Percentiles rank a stretch among this genome's conserved stretches.
Evolutionary conservation across 2,113 vertebrate species (phyloP).

Genomic region (Sander lucioperca): DNA sequence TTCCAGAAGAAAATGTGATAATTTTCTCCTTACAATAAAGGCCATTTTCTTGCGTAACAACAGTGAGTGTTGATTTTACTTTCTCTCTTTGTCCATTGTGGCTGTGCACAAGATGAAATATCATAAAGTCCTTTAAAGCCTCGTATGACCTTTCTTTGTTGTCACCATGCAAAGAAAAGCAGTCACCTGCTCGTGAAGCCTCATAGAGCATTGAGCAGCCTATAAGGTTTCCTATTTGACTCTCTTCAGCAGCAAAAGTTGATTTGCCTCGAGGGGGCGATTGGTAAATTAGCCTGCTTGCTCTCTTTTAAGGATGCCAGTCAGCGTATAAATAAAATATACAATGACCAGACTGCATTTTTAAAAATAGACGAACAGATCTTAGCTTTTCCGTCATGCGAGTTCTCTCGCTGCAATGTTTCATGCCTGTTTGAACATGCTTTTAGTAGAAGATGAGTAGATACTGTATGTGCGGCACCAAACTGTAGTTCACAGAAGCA

Average conservation of each 20-base stretch:
- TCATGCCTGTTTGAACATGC: slow-evolving; percentile 42
- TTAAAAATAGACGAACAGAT: slow-evolving; percentile 63
- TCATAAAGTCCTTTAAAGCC: slow-evolving; percentile 60
- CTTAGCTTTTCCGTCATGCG: slow-evolving; percentile 2
- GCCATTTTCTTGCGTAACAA: slow-evolving; percentile 18
- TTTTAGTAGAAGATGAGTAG: slow-evolving; percentile 31
- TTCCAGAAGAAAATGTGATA: not conserved
- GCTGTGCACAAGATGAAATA: slow-evolving; percentile 54
- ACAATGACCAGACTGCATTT: slow-evolving; percentile 59
- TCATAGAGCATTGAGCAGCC: not conserved
- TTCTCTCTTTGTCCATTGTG: slow-evolving; percentile 17
- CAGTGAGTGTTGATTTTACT: not conserved
- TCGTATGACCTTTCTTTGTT: slow-evolving; percentile 74
- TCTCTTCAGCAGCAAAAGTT: slow-evolving; percentile 43
- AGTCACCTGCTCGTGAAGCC: slow-evolving; percentile 37
- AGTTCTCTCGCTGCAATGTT: slow-evolving; percentile 24
- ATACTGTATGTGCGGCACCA: not conserved
- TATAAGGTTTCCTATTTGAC: slow-evolving; percentile 41
- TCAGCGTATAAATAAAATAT: slow-evolving; percentile 72
- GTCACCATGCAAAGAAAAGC: slow-evolving; percentile 55
- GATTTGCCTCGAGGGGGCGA: slow-evolving; percentile 38
- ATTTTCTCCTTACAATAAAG: not conserved
- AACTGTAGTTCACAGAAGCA: not conserved
- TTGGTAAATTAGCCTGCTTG: slow-evolving; percentile 18
- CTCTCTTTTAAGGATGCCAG: slow-evolving; percentile 50